phyloP scores from a whole-genome alignment of 2,113 vertebrate genomes.

The Onychorhynchus coronatus region DNA sequence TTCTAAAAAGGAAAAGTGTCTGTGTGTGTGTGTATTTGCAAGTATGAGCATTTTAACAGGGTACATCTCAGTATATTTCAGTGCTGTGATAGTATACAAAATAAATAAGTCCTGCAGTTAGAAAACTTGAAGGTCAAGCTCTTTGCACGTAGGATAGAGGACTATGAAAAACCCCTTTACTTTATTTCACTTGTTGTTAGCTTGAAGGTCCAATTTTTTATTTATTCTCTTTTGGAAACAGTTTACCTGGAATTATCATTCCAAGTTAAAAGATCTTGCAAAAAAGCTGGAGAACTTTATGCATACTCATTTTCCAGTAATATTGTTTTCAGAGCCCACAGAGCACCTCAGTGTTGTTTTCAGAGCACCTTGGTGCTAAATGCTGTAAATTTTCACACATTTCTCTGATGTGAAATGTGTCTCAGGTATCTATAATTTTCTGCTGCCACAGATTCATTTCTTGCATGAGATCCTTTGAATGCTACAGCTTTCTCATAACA shows the following conservation, averaged over 20 bases:
- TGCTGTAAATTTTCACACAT: neutral
- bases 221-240: slow-evolving; percentile 19
- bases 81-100: fast-evolving
- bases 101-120: neutral
- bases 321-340: slow-evolving; percentile 36
- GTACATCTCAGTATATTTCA: neutral
- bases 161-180: neutral
- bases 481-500: neutral
- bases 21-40: neutral
- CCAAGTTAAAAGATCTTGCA: neutral
- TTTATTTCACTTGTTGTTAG: neutral
- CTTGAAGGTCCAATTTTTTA: neutral
- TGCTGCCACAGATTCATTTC: slow-evolving; percentile 11
- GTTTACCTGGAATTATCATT: neutral
- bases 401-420: slow-evolving; percentile 7
- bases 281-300: neutral
- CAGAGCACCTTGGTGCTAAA: neutral
- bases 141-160: neutral
- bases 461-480: neutral
- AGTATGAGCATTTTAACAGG: neutral
- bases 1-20: neutral
- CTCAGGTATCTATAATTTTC: neutral
- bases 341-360: neutral
- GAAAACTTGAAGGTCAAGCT: neutral
- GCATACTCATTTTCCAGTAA: slow-evolving; percentile 11